Evolutionary conservation across 1,140 invertebrate species (phyloP).

Genomic region (Apis dorsata): DNA sequence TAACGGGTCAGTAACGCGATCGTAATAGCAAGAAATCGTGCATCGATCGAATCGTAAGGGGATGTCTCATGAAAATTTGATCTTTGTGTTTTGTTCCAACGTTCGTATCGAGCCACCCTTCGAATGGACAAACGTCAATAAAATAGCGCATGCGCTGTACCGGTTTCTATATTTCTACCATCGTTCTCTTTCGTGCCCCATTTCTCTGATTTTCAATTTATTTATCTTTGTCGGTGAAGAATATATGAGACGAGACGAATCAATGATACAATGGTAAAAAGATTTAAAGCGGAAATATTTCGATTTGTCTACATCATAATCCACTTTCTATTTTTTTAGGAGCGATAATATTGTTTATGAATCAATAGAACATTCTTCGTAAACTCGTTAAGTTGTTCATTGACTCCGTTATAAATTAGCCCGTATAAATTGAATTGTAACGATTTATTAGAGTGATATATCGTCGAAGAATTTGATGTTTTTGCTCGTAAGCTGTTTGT

Average conservation of each 20-base stretch:
- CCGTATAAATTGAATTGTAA: neutral
- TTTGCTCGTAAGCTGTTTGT: neutral
- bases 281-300: no score
- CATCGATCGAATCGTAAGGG: constrained; percentile 40
- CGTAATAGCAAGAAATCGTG: constrained; percentile 13
- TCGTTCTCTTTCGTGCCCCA: neutral
- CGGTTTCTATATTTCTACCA: constrained; percentile 16
- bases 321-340: no score
- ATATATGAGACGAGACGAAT: no score
- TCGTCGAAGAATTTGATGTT: neutral
- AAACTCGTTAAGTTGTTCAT: neutral
- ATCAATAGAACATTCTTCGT: neutral
- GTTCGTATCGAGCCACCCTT: constrained; percentile 68
- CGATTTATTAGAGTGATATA: neutral
- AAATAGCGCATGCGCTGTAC: constrained; percentile 71
- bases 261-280: no score
- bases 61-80: constrained; percentile 64
- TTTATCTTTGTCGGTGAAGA: neutral
- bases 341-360: neutral
- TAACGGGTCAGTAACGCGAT: neutral
- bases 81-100: constrained; percentile 65
- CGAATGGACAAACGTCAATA: constrained; percentile 73
- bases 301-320: no score
- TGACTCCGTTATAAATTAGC: neutral
- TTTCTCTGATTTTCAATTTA: constrained; percentile 26